Evolutionary conservation across 2,113 vertebrate species (phyloP).

Genomic region (Saccopteryx leptura): DNA sequence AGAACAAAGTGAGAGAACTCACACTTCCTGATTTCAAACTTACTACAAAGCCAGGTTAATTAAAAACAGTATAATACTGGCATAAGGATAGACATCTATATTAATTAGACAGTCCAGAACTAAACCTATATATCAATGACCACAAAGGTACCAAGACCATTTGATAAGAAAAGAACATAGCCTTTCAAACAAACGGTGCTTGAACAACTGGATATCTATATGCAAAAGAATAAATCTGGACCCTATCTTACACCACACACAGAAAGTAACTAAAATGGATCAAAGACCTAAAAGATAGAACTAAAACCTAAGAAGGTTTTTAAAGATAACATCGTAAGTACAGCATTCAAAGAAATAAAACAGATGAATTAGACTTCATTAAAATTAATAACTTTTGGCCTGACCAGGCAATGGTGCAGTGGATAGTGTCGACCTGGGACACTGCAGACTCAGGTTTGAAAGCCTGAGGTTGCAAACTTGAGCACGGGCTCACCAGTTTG

Average conservation of each 20-base stretch:
- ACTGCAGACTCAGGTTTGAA: no score
- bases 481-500: no score
- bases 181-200: conserved; percentile 58
- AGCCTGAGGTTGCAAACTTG: no score
- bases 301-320: conserved; percentile 31
- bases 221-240: conserved; percentile 24
- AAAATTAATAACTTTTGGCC: conserved; percentile 36
- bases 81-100: not conserved
- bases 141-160: conserved; percentile 1
- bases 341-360: not conserved
- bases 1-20: conserved; percentile 27
- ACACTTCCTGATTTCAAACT: conserved; percentile 58
- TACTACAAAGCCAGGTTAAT: conserved; percentile 11
- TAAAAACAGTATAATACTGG: conserved; percentile 2
- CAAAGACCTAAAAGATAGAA: conserved; percentile 43
- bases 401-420: no score
- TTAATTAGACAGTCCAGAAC: not conserved
- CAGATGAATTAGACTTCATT: not conserved
- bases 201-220: conserved; percentile 38
- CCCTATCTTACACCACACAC: not conserved
- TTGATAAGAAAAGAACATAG: conserved; percentile 13
- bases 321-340: conserved; percentile 14
- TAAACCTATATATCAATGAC: not conserved
- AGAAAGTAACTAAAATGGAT: conserved; percentile 46
- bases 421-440: no score